Base-by-base conservation (phyloP, 2,888 invertebrate genomes). In the Lasius platythorax region DNA sequence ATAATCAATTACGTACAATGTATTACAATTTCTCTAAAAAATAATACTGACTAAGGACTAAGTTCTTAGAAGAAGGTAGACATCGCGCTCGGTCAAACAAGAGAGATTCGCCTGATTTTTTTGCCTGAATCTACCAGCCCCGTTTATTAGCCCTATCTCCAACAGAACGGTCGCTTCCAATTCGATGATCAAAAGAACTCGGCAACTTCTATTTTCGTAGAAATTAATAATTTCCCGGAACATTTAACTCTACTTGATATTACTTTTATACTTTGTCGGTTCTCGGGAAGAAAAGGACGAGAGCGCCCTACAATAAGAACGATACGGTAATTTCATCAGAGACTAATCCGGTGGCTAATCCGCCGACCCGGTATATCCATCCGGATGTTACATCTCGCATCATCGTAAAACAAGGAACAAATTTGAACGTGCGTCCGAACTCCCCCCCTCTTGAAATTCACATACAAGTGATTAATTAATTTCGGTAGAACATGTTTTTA, bases 401-500 rank as follows among this genome's bases (percentile, higher is more conserved):
- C 18, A 15, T 58, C 79, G 12, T 72, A 72, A 79, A 72, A 73
- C 46, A 46, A 28, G 9, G 8, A 79, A 79, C 33, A 28, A 61
- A 61, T 61, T 37, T n/a, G 61, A 61, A 81, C 50, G 50, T 79
- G 33, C 53, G 40, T 46, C 61, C 18, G 33, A 68, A 70, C 73
- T 46, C 28, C 50, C 58, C 58, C 50, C 73, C 82, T 67, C 46
- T 33, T 68, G 64, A 30, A 84, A 86, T 83, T 75, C 67, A 50
- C 40, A 30, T 23, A 53, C 50, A n/a, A 9, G 81, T 23, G 84
- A 82, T 87, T 88, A 89, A 89, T 89, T 88, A 89, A 89, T 90
- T 87, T 85, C 74, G 4, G 67, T 43, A 37, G 46, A 50, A 23
- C 23, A 84, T 53, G 43, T 64, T 82, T 78, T 75, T 84, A 84